Evolutionary conservation across 2,888 invertebrate genomes (phyloP).

Genomic region (Trypoxylon attenuatum): DNA sequence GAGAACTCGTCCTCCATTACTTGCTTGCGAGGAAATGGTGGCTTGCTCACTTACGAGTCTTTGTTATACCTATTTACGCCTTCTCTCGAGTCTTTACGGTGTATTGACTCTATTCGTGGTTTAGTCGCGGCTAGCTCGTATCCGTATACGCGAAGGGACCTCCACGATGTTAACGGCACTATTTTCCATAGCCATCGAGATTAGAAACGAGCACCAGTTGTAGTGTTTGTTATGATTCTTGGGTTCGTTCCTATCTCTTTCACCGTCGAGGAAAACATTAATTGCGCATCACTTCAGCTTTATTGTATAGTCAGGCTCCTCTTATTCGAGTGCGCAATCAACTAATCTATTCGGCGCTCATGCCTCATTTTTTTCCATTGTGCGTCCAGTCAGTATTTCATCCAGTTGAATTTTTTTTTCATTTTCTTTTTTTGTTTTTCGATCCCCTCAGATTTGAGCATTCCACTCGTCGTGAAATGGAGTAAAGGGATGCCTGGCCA

Average conservation of each 20-base stretch:
- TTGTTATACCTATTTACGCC: slow-evolving; percentile 59
- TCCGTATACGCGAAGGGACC: slow-evolving; percentile 17
- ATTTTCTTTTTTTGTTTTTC: not conserved
- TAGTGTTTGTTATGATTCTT: slow-evolving; percentile 58
- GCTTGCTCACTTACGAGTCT: slow-evolving; percentile 61
- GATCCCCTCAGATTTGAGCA: no score
- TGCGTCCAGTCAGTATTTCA: slow-evolving; percentile 20
- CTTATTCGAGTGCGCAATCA: slow-evolving; percentile 30
- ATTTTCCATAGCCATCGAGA: slow-evolving; percentile 39
- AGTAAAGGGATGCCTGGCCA: not conserved
- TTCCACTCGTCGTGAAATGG: slow-evolving; percentile 5
- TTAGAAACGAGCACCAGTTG: slow-evolving; percentile 38
- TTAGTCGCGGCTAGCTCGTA: slow-evolving; percentile 26
- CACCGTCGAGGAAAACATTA: slow-evolving; percentile 48
- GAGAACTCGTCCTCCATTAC: slow-evolving; percentile 71
- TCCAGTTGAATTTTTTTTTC: not conserved
- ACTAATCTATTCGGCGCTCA: slow-evolving; percentile 27
- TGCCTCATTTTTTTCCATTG: slow-evolving; percentile 20
- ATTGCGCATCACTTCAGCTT: slow-evolving; percentile 58
- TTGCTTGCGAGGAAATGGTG: slow-evolving; percentile 71
- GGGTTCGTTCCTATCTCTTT: slow-evolving; percentile 52
- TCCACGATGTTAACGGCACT: slow-evolving; percentile 45
- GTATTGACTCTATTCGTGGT: slow-evolving; percentile 20
- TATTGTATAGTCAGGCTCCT: slow-evolving; percentile 48
- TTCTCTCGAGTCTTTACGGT: slow-evolving; percentile 26